phyloP scores from a whole-genome alignment of 2,888 invertebrate species.

The Panzeria rudis region DNA sequence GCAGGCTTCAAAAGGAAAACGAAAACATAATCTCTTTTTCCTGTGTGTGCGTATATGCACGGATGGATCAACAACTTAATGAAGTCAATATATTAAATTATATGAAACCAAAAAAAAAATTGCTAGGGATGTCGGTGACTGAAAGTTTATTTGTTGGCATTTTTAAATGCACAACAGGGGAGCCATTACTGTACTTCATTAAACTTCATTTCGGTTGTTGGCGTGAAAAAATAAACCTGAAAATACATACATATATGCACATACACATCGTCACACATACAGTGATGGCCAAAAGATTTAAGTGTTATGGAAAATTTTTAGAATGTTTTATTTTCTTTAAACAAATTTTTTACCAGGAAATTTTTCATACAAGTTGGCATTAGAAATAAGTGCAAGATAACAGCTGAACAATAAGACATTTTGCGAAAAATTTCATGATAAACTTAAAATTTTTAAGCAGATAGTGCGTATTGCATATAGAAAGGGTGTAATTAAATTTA shows the following conservation, averaged over 20 bases:
- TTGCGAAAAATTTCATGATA: too few relatives aligned
- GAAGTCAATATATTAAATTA: slow-evolving; percentile 63
- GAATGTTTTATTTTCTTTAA: too few relatives aligned
- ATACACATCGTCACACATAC: background rate
- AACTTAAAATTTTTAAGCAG: too few relatives aligned
- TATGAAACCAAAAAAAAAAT: slow-evolving; percentile 37
- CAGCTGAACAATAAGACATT: too few relatives aligned
- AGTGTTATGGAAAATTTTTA: background rate
- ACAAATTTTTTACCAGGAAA: too few relatives aligned
- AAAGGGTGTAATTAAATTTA: too few relatives aligned
- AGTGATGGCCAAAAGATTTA: background rate
- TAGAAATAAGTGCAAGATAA: background rate
- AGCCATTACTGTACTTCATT: slow-evolving; percentile 69
- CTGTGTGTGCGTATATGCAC: background rate
- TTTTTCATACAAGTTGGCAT: too few relatives aligned
- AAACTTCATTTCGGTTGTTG: slow-evolving; percentile 56
- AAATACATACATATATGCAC: background rate
- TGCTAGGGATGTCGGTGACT: slow-evolving; percentile 33
- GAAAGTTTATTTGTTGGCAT: slow-evolving; percentile 55
- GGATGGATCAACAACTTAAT: slow-evolving; percentile 51
- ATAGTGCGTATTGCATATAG: too few relatives aligned
- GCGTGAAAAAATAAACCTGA: slow-evolving; percentile 18
- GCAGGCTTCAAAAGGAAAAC: background rate
- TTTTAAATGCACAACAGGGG: slow-evolving; percentile 68
- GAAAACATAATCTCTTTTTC: background rate